Conservation (phyloP, 2,113 vertebrate genomes). For the Gavialis gangeticus region DNA sequence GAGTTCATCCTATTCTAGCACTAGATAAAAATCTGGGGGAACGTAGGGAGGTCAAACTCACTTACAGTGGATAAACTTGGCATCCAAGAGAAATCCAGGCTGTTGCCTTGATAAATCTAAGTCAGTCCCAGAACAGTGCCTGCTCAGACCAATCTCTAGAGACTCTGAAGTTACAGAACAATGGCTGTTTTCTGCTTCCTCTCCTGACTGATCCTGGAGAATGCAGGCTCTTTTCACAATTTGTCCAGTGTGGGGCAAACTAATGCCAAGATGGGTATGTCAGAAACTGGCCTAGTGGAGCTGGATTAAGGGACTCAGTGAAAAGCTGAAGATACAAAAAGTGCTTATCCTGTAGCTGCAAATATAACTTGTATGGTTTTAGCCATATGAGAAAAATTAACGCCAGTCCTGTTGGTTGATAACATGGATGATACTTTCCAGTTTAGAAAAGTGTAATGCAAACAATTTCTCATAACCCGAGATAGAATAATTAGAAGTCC, state of each 20-base stretch:
- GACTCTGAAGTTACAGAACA: background rate
- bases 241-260: background rate
- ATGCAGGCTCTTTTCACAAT: background rate
- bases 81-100: no score
- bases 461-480: background rate
- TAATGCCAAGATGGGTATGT: background rate
- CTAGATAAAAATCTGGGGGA: no score
- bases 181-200: background rate
- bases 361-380: slow-evolving; percentile 22
- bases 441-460: background rate
- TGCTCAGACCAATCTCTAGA: background rate
- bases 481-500: background rate
- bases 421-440: background rate
- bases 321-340: background rate
- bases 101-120: no score
- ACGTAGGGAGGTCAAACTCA: no score
- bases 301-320: background rate
- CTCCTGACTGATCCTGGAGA: background rate
- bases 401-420: background rate
- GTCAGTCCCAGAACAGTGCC: no score
- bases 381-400: background rate
- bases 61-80: no score
- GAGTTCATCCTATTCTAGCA: no score
- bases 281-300: background rate
- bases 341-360: background rate